phyloP scores from a whole-genome alignment of 2,888 invertebrate species.

The Noctuana brunneofusca region DNA sequence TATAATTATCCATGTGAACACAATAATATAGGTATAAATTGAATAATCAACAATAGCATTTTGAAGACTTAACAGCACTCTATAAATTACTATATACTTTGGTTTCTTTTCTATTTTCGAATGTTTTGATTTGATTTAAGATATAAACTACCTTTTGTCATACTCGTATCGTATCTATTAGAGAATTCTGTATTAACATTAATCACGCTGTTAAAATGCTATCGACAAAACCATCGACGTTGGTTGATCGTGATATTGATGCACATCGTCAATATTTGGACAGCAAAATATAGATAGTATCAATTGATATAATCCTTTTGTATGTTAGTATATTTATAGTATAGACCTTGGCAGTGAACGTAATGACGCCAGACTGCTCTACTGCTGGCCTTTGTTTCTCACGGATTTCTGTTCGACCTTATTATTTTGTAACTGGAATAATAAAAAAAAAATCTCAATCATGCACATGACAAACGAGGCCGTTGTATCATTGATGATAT shows the following conservation, averaged over 20 bases:
- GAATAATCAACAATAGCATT: too few relatives aligned
- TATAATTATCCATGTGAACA: too few relatives aligned
- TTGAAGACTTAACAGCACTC: too few relatives aligned
- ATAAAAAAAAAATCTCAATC: neutral
- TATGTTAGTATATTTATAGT: conserved; percentile 7
- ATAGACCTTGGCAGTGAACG: conserved; percentile 25
- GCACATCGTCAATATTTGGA: too few relatives aligned
- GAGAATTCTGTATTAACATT: too few relatives aligned
- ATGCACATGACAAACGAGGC: neutral
- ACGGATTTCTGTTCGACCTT: conserved; percentile 22
- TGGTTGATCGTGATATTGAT: neutral
- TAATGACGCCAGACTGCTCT: conserved; percentile 25
- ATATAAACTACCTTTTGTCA: too few relatives aligned
- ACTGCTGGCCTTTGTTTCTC: conserved; percentile 15
- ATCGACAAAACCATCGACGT: neutral
- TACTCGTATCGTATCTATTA: too few relatives aligned
- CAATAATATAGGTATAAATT: too few relatives aligned
- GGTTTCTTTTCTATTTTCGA: too few relatives aligned
- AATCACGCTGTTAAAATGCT: too few relatives aligned
- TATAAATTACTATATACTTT: too few relatives aligned
- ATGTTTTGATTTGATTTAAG: too few relatives aligned
- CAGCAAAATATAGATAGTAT: neutral
- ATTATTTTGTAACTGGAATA: conserved; percentile 22
- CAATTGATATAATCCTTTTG: conserved; percentile 12
- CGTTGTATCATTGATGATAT: neutral